Base-by-base conservation (phyloP, 2,888 invertebrate genomes). In the Lochmaea crataegi region DNA sequence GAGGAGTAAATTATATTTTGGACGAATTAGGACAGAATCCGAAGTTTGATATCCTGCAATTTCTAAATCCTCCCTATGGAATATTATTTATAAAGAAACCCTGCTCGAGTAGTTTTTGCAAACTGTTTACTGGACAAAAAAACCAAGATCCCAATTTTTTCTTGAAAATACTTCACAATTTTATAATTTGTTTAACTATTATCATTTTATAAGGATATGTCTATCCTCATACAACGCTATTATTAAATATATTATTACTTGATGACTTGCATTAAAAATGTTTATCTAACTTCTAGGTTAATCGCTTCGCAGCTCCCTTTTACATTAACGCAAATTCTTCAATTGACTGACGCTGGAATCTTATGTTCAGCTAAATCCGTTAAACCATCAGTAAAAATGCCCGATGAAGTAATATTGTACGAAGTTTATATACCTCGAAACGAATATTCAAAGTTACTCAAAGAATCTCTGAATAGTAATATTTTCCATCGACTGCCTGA, bases 291-390 rank as follows among this genome's bases (percentile, higher is more conserved):
- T 63, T 63, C n/a, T 85, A 95, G 95, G 87, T 93, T 96, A 79
- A 91, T 96, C 64, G 92, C 94, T 51, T 93, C 95, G 0, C 95
- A 96, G 83, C 86, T 96, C 6, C 91, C 91, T 53, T 90, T 92
- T 5, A 90, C 90, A 76, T 87, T 95, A 72, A 94, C 95, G 0
- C 95, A 95, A 78, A 92, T 92, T 84, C 87, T 96, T 9, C 92
- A 95, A 14, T 90, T 95, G 71, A 93, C 94, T 42, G 95, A 96
- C 87, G 95, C 95, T 83, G 90, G 94, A 80, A 93, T 96, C 84
- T 95, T 94, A 88, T 92, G 93, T 0, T 93, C 95, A 0, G 95
- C 94, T 12, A 67, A 16, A 16, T 18, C n/a, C 7, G 26, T 66
- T 56, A 56, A 67, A 63, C 66, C 90, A 0, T 90, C 91, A 77